Conservation (phyloP, 2,888 invertebrate species). For the Agrenia bidenticulata region DNA sequence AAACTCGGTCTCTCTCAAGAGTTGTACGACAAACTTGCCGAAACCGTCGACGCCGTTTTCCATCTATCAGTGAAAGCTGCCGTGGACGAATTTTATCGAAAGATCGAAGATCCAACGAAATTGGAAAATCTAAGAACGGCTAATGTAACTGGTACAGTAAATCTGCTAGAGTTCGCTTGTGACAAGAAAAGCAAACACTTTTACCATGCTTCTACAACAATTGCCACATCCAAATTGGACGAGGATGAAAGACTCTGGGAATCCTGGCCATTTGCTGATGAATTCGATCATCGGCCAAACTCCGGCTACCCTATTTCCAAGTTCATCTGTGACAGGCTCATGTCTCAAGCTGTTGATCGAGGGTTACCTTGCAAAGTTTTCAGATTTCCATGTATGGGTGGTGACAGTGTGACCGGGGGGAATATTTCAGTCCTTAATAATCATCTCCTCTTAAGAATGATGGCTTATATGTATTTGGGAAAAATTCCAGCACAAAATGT, state of each 20-base stretch:
- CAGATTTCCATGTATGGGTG: conserved; percentile 26
- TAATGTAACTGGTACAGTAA: conserved; percentile 34
- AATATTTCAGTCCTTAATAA: conserved; percentile 24
- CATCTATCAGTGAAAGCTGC: conserved; percentile 36
- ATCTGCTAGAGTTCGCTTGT: conserved; percentile 34
- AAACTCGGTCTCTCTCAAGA: conserved; percentile 24
- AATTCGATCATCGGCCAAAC: conserved; percentile 20
- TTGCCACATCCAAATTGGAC: conserved; percentile 13
- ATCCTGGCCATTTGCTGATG: conserved; percentile 21
- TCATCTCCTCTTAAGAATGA: conserved; percentile 33
- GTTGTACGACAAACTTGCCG: conserved; percentile 21
- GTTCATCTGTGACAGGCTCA: conserved; percentile 28
- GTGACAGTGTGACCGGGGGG: conserved; percentile 27
- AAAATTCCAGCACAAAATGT: conserved; percentile 25
- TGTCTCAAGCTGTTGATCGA: conserved; percentile 28
- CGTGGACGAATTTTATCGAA: conserved; percentile 30
- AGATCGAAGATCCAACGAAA: conserved; percentile 10
- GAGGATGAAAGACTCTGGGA: conserved; percentile 25
- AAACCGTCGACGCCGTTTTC: conserved; percentile 27
- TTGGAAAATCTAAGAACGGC: conserved; percentile 27
- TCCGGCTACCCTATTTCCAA: conserved; percentile 38
- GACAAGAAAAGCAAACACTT: conserved; percentile 27
- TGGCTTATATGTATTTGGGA: conserved; percentile 32
- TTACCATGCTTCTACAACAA: conserved; percentile 31
- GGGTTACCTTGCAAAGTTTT: conserved; percentile 37